A percentile compares a stretch with the other conserved stretches of the same genome.
These are phyloP conservation scores for Cecidostiba fungosa DNA, from an alignment of 2,888 invertebrate species.

Conservation along the genomic window DNA sequence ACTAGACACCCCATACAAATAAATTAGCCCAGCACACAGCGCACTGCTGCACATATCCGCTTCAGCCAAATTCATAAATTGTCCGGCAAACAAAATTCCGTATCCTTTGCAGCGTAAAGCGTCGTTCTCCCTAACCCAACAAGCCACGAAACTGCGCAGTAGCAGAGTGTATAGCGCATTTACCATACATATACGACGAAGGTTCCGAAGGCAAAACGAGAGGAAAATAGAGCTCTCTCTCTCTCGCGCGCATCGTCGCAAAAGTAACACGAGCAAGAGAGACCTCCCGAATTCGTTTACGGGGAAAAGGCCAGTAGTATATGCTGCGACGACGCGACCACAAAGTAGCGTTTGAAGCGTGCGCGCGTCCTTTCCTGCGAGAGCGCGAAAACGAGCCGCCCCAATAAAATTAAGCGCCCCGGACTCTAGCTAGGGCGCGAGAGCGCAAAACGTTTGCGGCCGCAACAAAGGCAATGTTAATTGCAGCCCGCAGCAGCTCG, in stretches of 20 bases:
- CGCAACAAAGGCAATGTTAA: constrained; percentile 64
- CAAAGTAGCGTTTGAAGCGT: constrained; percentile 51
- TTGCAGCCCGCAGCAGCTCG: constrained; percentile 53
- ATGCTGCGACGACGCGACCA: background rate
- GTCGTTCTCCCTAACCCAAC: background rate
- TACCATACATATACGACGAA: background rate
- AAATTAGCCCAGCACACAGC: background rate
- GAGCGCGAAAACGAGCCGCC: constrained; percentile 46
- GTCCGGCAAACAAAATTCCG: constrained; percentile 33
- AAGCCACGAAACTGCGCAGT: constrained; percentile 3
- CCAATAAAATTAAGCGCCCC: constrained; percentile 58
- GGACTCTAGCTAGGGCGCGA: constrained; percentile 1
- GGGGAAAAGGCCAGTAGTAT: background rate
- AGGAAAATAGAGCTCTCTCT: constrained; percentile 32
- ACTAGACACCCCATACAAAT: background rate
- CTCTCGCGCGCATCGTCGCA: background rate
- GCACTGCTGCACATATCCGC: background rate
- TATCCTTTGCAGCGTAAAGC: background rate
- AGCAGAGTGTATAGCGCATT: background rate
- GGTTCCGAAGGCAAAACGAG: background rate
- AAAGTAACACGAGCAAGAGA: constrained; percentile 27
- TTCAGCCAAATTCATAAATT: constrained; percentile 36
- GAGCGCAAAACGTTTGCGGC: constrained; percentile 34
- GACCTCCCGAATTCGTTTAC: constrained; percentile 42
- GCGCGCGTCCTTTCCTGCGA: background rate